Conservation (phyloP, 2,797 vertebrate genomes). For the Ptychadena robeensis region DNA sequence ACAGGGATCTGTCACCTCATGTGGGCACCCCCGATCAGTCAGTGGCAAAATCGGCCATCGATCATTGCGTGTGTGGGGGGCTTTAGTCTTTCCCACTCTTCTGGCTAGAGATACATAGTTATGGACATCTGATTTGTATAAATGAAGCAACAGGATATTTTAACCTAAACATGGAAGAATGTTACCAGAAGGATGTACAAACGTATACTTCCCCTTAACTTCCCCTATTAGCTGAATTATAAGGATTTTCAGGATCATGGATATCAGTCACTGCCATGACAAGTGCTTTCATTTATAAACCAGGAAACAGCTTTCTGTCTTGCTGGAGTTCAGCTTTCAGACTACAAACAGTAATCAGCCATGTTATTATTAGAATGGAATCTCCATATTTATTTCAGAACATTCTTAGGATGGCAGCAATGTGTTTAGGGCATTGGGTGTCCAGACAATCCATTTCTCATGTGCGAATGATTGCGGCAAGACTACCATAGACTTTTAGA, state of each 20-base stretch:
- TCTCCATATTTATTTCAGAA: conserved; percentile 40
- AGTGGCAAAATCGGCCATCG: too few relatives aligned
- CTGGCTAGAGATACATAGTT: too few relatives aligned
- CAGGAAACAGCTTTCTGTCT: conserved; percentile 2
- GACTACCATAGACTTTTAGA: conserved; percentile 10
- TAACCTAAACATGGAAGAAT: background rate
- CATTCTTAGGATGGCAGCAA: conserved; percentile 32
- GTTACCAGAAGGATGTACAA: background rate
- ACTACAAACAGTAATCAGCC: conserved; percentile 17
- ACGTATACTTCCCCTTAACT: background rate
- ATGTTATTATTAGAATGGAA: conserved; percentile 48
- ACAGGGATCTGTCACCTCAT: too few relatives aligned
- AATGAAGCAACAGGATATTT: background rate
- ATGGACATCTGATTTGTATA: too few relatives aligned
- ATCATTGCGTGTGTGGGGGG: too few relatives aligned
- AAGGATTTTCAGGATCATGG: background rate
- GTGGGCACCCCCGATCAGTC: too few relatives aligned
- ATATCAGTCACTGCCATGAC: background rate
- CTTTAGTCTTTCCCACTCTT: too few relatives aligned
- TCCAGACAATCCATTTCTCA: conserved; percentile 9
- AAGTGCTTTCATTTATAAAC: conserved; percentile 30
- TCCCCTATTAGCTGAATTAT: background rate
- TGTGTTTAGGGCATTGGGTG: conserved; percentile 19
- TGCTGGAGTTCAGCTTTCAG: background rate
- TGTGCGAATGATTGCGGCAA: background rate